Percentiles rank a stretch among this genome's conserved stretches.
Conservation (phyloP, 2,113 vertebrate species). For the Coregonus clupeaformis region DNA sequence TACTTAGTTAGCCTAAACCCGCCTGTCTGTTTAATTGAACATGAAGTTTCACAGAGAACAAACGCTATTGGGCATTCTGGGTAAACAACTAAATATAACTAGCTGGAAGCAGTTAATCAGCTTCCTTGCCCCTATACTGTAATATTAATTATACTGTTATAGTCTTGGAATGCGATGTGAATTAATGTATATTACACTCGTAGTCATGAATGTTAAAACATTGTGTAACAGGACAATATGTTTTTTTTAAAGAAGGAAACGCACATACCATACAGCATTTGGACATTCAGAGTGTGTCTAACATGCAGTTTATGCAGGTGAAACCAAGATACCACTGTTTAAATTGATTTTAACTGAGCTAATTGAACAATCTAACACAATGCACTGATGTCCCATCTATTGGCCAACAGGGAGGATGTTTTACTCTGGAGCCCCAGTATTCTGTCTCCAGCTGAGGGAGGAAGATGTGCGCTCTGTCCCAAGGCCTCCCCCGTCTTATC, state of each 20-base stretch:
- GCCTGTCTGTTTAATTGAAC: constrained; percentile 7
- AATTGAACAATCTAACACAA: too few relatives aligned
- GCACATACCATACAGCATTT: not conserved
- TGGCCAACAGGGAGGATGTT: constrained; percentile 37
- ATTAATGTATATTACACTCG: too few relatives aligned
- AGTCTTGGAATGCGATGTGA: too few relatives aligned
- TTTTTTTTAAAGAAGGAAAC: too few relatives aligned
- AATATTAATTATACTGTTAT: not conserved
- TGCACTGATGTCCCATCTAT: too few relatives aligned
- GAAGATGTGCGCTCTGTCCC: constrained; percentile 48
- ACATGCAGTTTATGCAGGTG: too few relatives aligned
- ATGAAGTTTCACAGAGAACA: not conserved
- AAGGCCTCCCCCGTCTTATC: constrained; percentile 50
- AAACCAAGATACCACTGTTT: not conserved
- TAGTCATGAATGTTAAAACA: not conserved
- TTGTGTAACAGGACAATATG: not conserved
- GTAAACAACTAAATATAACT: not conserved
- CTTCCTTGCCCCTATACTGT: not conserved
- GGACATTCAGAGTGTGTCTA: not conserved
- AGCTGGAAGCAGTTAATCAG: not conserved
- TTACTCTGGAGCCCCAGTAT: constrained; percentile 27
- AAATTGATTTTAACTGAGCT: not conserved
- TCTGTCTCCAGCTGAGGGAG: constrained; percentile 23
- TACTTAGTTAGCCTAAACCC: constrained; percentile 2
- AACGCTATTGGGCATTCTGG: not conserved